Conservation (phyloP, 2,113 vertebrate genomes). For the Sula dactylatra region DNA sequence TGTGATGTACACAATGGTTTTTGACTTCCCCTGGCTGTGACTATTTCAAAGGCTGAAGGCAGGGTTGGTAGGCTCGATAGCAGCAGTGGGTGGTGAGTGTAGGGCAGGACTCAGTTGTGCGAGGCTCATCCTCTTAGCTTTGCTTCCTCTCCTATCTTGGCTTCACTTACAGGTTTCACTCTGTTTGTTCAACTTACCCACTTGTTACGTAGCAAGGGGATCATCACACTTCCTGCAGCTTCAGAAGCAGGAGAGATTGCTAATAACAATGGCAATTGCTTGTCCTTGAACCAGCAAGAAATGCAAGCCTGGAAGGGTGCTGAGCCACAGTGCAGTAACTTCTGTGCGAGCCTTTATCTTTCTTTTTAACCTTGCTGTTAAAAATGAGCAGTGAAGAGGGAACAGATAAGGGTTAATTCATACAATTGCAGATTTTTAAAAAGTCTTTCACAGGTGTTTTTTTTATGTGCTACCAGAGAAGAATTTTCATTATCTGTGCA, state of each 20-base stretch:
- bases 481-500: background rate
- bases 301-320: background rate
- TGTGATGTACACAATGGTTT: background rate
- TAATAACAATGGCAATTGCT: background rate
- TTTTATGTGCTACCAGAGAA: background rate
- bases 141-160: background rate
- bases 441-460: background rate
- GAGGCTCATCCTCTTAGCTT: background rate
- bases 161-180: background rate
- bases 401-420: background rate
- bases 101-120: background rate
- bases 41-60: background rate
- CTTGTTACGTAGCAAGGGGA: accelerated
- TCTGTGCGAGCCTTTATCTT: background rate
- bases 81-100: background rate
- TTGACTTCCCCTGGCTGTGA: background rate
- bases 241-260: background rate
- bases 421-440: background rate
- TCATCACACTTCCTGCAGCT: background rate
- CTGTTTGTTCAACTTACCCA: background rate
- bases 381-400: background rate
- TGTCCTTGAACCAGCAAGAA: background rate
- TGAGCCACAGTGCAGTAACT: background rate
- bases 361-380: background rate
- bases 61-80: background rate